Evolutionary conservation across 2,113 vertebrate genomes (phyloP).

Genomic region (Pteropus alecto): DNA sequence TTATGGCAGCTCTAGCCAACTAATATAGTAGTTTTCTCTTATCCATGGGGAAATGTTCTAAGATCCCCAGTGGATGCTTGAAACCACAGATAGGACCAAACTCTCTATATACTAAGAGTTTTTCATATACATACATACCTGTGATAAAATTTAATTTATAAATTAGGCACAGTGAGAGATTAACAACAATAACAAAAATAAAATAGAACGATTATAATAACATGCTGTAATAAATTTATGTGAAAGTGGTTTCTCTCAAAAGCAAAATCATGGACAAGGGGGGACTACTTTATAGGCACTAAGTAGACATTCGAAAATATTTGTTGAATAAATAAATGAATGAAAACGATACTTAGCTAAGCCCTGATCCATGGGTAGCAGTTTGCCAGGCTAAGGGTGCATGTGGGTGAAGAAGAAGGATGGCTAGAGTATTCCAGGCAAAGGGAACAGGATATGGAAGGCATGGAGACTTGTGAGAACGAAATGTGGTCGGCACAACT

Average conservation of each 20-base stretch:
- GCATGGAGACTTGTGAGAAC: neutral
- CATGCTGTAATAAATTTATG: neutral
- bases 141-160: neutral
- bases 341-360: neutral
- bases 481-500: neutral
- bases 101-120: neutral
- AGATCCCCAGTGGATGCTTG: neutral
- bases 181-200: neutral
- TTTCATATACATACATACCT: neutral
- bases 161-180: neutral
- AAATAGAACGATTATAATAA: neutral
- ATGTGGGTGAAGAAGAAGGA: too few relatives aligned
- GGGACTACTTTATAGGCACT: neutral
- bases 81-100: neutral
- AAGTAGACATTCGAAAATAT: neutral
- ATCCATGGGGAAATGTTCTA: neutral
- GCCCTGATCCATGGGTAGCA: too few relatives aligned
- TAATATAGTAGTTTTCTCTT: neutral
- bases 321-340: neutral
- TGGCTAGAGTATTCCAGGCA: neutral
- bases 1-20: neutral
- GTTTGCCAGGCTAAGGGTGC: neutral
- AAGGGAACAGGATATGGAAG: neutral
- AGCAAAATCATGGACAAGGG: neutral
- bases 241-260: too few relatives aligned